Evolutionary conservation across 2,888 invertebrate species (phyloP).

Genomic region (Helobdella robusta): DNA sequence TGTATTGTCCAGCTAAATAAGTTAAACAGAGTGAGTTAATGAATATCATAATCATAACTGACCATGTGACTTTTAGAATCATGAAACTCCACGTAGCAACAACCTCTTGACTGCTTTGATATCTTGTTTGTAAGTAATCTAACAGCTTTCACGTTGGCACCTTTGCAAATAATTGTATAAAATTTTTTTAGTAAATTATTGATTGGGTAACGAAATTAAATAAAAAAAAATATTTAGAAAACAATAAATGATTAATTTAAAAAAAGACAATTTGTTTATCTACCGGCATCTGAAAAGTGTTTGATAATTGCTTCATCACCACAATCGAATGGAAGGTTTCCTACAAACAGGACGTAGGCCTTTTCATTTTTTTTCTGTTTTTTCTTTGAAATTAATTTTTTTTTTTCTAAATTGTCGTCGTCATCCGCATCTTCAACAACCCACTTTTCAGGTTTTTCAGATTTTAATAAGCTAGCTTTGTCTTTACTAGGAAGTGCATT

Average conservation of each 20-base stretch:
- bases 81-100: constrained; percentile 44
- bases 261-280: background rate
- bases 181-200: too few species aligned
- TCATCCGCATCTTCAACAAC: too few species aligned
- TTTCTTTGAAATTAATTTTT: too few species aligned
- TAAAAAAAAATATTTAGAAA: background rate
- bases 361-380: constrained; percentile 23
- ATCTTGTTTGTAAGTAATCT: constrained; percentile 42
- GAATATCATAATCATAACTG: too few species aligned
- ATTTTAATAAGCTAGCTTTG: too few species aligned
- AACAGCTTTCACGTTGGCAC: constrained; percentile 41
- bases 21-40: too few species aligned
- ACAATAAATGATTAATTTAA: background rate
- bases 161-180: too few species aligned
- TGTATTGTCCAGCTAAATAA: background rate
- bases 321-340: constrained; percentile 41
- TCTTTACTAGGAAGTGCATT: too few species aligned
- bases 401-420: too few species aligned
- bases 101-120: constrained; percentile 40
- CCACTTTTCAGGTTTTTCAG: too few species aligned
- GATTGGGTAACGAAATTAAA: constrained; percentile 7
- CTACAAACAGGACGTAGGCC: constrained; percentile 40
- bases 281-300: constrained; percentile 43
- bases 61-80: constrained; percentile 41
- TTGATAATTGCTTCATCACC: constrained; percentile 42